phyloP scores from a whole-genome alignment of 2,113 vertebrate genomes.

The Microcebus lehilahytsara region DNA sequence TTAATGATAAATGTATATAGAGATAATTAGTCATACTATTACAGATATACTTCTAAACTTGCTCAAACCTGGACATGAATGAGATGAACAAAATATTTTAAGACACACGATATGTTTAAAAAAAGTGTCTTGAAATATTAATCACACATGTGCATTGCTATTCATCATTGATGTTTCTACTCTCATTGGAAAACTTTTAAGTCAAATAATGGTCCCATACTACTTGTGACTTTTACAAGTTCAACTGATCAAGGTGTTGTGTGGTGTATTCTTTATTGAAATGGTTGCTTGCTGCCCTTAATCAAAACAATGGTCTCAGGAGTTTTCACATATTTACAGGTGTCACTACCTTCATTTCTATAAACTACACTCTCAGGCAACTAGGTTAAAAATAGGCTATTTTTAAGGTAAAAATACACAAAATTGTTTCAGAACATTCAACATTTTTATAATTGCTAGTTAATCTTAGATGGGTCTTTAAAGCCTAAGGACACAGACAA shows the following conservation, averaged over 20 bases:
- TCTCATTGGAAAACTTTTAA: not conserved
- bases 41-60: constrained; percentile 47
- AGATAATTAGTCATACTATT: constrained; percentile 82
- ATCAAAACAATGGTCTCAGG: not conserved
- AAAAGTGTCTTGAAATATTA: constrained; percentile 41
- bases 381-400: not conserved
- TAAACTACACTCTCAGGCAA: not conserved
- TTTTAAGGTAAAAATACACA: not conserved
- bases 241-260: not conserved
- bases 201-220: constrained; percentile 10
- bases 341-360: not conserved
- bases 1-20: constrained; percentile 85
- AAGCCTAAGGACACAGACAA: not conserved
- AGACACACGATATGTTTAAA: constrained; percentile 50
- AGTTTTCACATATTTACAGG: not conserved
- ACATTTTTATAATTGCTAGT: not conserved
- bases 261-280: not conserved
- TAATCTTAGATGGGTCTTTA: constrained; percentile 15
- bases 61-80: constrained; percentile 42
- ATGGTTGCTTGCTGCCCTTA: not conserved
- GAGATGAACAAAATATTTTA: constrained; percentile 70
- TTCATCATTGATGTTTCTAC: constrained; percentile 38
- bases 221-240: constrained; percentile 33
- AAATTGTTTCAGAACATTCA: not conserved
- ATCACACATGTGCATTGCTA: constrained; percentile 8